A percentile compares a stretch with the other conserved stretches of the same genome.
These are phyloP conservation scores for Andrena bucephala DNA, from an alignment of 2,888 invertebrate species.

Conservation along the genomic window DNA sequence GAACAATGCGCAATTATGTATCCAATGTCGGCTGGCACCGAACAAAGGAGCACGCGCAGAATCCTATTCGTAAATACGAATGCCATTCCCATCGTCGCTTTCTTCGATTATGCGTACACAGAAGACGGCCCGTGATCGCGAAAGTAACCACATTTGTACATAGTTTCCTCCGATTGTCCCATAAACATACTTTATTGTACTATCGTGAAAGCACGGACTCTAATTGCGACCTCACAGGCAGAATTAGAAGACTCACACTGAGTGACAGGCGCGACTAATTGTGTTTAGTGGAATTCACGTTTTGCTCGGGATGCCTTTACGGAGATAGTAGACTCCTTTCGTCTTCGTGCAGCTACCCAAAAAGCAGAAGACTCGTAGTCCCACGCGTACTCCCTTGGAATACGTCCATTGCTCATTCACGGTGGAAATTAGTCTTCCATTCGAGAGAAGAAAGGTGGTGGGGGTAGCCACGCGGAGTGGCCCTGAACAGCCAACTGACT, in stretches of 20 bases:
- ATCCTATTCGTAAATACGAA: not conserved
- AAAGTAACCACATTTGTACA: constrained; percentile 14
- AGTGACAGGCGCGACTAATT: constrained; percentile 43
- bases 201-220: constrained; percentile 28
- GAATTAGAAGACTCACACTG: constrained; percentile 15
- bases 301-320: not conserved
- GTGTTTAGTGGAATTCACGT: not conserved
- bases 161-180: constrained; percentile 32
- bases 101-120: constrained; percentile 36
- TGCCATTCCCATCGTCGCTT: constrained; percentile 28
- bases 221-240: constrained; percentile 21
- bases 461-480: no score
- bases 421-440: no score
- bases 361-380: no score
- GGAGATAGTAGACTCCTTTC: no score
- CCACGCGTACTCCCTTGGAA: no score
- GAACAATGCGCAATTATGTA: constrained; percentile 32
- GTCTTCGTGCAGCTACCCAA: no score
- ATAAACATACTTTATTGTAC: constrained; percentile 11
- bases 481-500: no score
- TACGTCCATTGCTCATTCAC: no score
- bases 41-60: constrained; percentile 6
- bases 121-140: constrained; percentile 1
- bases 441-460: no score
- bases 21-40: not conserved